Base-by-base conservation (phyloP, 1,140 invertebrate genomes). In the Lanistes nyassanus region DNA sequence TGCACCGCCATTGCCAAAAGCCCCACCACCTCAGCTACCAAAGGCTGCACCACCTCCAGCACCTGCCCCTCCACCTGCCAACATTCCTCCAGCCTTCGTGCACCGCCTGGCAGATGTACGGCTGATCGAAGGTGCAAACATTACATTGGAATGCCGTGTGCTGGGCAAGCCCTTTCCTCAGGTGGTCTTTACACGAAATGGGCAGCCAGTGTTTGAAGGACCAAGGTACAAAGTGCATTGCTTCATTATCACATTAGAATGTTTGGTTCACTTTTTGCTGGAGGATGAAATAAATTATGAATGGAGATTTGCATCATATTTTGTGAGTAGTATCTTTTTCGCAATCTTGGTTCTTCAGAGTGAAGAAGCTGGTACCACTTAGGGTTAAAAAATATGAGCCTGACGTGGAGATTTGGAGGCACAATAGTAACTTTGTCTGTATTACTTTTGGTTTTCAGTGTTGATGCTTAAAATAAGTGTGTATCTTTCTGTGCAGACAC, bases 51-150 rank as follows among this genome's bases (percentile, higher is more conserved):
- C 51, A 74, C 76, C 31, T 7, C 71, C 60, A 3, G 26, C 56
- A 39, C 69, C 68, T 29, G 36, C 56, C 9, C 67, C 68, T n/a
- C 80, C 81, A 34, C 78, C 80, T 16, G 80, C 80, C n/a, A 78
- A 80, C 37, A 79, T 84, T 26, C 82, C 79, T 37, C 86, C 86
- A 69, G 76, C 75, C n/a, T 85, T 87, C 76, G 78, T 84, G 9
- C 82, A 97, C 84, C 95, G 96, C 88, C 79, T 86, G 53, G 78
- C 83, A 39, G 84, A 86, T 65, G 76, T 76, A n/a, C 76, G 79
- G 19, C 69, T 88, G 47, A 80, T 83, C 11, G 86, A 85, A 70
- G 87, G 85, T 34, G 84, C 82, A 29, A 87, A 84, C 79, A 76
- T 82, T 55, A 82, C 85, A 56, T 72, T 91, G 86, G 89, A 89